Percentiles rank a stretch among this genome's conserved stretches.
Evolutionary conservation across 2,113 vertebrate species (phyloP).

Genomic region (Istiophorus platypterus): DNA sequence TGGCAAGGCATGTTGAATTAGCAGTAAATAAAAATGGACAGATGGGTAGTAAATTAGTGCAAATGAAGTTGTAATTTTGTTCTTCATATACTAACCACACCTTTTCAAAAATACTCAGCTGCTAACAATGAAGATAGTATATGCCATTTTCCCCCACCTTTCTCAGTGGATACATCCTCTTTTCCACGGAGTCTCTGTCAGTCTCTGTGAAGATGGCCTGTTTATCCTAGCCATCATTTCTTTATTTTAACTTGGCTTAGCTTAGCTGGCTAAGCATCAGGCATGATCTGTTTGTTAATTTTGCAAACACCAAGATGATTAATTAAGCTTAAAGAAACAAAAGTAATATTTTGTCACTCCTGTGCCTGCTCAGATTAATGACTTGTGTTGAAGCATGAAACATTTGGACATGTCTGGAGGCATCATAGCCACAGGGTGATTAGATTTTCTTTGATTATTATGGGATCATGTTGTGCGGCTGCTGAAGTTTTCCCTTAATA

Average conservation of each 20-base stretch:
- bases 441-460: constrained; percentile 58
- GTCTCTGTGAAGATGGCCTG: constrained; percentile 2
- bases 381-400: constrained; percentile 21
- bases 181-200: background rate
- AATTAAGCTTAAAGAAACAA: constrained; percentile 41
- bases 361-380: constrained; percentile 31
- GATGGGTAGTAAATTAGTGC: background rate
- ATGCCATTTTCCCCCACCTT: background rate
- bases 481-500: constrained; percentile 40
- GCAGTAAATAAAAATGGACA: background rate
- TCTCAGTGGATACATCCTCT: background rate
- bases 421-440: constrained; percentile 48
- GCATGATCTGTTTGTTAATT: constrained; percentile 40
- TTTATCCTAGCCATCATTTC: constrained; percentile 1
- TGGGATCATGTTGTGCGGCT: constrained; percentile 49
- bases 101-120: background rate
- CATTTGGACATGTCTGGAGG: constrained; percentile 52
- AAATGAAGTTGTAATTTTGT: background rate
- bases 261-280: constrained; percentile 5
- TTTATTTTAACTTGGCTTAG: background rate
- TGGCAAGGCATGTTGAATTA: background rate
- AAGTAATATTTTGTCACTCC: constrained; percentile 36
- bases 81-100: background rate
- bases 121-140: background rate
- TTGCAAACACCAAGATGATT: constrained; percentile 29